Evolutionary conservation across 2,888 invertebrate species (phyloP), one percentile per base, ranked within the genome.

Genomic region (Yponomeuta sedellus): DNA sequence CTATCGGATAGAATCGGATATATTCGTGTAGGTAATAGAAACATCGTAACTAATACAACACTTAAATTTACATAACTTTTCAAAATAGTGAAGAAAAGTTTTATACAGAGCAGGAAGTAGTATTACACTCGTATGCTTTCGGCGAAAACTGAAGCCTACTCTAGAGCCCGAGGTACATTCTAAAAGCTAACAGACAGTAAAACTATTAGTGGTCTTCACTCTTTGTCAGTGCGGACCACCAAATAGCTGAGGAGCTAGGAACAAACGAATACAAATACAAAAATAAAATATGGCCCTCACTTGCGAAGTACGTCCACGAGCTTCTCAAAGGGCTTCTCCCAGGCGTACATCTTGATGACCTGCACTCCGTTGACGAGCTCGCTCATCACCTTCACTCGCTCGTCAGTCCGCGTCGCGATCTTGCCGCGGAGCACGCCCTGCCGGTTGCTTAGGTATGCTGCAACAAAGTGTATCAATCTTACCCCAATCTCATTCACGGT

Each of bases 271-370:
- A 34, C 34, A 34, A 34, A 4, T 5, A 34, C 1, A 8, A 59
- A 34, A 34, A 4, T 5, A 34, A 8, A 8, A 59, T 8, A 44
- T 3, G 10, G 56, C 10, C 81, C 88, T 81, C 86, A 96, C 95
- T 92, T 94, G 79, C 96, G 88, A 10, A 95, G 89, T 66, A 91
- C 82, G 64, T 93, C 92, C 2, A 96, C 94, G 0, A 96, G 82
- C 67, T 92, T 91, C 66, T 94, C 93, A 74, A 96, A 97, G 0
- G 96, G 95, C 70, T 93, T 94, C 77, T 97, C 97, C 94, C 97
- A 97, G 1, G 96, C 94, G 74, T 96, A 97, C 96, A 97, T 96
- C 88, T 97, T 97, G 72, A 97, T 96, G 0, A 96, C 95, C 75
- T 95, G 93, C 73, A 97, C 96, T 0, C 96, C 96, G 68, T 92